phyloP scores from a whole-genome alignment of 2,113 vertebrate genomes.

The Lepisosteus oculatus region DNA sequence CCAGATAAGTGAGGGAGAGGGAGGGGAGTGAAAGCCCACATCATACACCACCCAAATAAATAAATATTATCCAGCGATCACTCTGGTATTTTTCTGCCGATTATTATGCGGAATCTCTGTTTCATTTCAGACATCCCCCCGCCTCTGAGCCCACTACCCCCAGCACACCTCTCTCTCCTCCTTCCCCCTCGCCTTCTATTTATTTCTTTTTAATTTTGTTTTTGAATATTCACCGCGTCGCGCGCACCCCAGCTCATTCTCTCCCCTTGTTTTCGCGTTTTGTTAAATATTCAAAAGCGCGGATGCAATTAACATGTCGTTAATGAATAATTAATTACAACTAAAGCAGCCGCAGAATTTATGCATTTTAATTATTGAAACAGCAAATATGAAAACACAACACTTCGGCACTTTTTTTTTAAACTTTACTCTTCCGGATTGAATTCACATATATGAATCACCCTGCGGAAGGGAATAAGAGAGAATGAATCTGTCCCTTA shows the following conservation, averaged over 20 bases:
- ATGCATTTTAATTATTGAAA: slow-evolving; percentile 98
- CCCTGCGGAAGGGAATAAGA: no score
- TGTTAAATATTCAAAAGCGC: slow-evolving; percentile 96
- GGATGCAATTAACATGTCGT: slow-evolving; percentile 97
- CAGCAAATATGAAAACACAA: slow-evolving; percentile 78
- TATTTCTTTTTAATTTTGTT: slow-evolving; percentile 54
- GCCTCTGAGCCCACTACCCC: no score
- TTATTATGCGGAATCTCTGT: slow-evolving; percentile 9
- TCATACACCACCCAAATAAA: no score
- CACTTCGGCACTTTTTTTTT: slow-evolving; percentile 53
- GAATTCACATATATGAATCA: background rate
- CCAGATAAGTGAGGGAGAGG: slow-evolving; percentile 54
- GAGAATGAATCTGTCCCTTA: slow-evolving; percentile 13
- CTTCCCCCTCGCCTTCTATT: slow-evolving; percentile 38
- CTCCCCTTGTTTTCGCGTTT: slow-evolving; percentile 83
- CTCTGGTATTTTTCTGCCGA: background rate
- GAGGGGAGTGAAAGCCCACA: no score
- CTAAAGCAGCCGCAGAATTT: slow-evolving; percentile 93
- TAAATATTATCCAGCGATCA: background rate
- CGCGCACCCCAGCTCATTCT: slow-evolving; percentile 65
- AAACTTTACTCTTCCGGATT: background rate
- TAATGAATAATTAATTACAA: slow-evolving; percentile 98
- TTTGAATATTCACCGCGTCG: slow-evolving; percentile 75
- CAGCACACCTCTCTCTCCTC: slow-evolving; percentile 32
- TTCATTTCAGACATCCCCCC: slow-evolving; percentile 21